Percentiles rank a stretch among this genome's conserved stretches.
These are phyloP conservation scores for Ypsolopha sequella DNA, from an alignment of 2,888 invertebrate species.

Conservation along the genomic window DNA sequence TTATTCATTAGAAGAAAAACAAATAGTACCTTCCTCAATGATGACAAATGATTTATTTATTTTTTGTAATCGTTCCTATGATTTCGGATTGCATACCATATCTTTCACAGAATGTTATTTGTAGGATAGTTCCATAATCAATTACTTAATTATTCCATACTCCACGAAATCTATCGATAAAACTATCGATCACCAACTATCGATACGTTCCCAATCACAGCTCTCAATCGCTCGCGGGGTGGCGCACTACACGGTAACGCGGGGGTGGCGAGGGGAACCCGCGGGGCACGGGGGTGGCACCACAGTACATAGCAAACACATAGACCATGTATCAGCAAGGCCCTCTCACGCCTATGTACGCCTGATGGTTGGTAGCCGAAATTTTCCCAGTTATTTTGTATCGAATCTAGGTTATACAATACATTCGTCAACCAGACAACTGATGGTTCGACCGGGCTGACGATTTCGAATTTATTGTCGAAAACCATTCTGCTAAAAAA, in stretches of 20 bases:
- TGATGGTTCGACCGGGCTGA: background rate
- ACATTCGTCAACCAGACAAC: slow-evolving; percentile 25
- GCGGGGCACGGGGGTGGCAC: slow-evolving; percentile 26
- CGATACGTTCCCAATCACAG: slow-evolving; percentile 19
- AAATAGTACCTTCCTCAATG: too few relatives aligned
- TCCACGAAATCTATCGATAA: slow-evolving; percentile 19
- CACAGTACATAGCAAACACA: slow-evolving; percentile 42
- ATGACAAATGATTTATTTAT: too few relatives aligned
- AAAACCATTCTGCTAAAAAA: too few relatives aligned
- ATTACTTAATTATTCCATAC: background rate
- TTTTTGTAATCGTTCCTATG: too few relatives aligned
- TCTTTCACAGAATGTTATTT: too few relatives aligned
- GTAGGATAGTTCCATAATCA: too few relatives aligned
- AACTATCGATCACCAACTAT: slow-evolving; percentile 27
- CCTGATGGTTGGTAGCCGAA: slow-evolving; percentile 45
- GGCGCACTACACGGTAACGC: slow-evolving; percentile 50
- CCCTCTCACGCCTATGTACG: slow-evolving; percentile 25
- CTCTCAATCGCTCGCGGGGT: slow-evolving; percentile 53
- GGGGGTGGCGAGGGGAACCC: slow-evolving; percentile 30
- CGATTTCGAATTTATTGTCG: too few relatives aligned
- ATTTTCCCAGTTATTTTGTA: slow-evolving; percentile 69
- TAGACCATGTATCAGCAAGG: slow-evolving; percentile 60
- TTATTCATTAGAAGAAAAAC: too few relatives aligned
- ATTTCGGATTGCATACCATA: too few relatives aligned
- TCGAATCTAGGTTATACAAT: slow-evolving; percentile 66